phyloP scores from a whole-genome alignment of 2,113 vertebrate species.

The Menura novaehollandiae region DNA sequence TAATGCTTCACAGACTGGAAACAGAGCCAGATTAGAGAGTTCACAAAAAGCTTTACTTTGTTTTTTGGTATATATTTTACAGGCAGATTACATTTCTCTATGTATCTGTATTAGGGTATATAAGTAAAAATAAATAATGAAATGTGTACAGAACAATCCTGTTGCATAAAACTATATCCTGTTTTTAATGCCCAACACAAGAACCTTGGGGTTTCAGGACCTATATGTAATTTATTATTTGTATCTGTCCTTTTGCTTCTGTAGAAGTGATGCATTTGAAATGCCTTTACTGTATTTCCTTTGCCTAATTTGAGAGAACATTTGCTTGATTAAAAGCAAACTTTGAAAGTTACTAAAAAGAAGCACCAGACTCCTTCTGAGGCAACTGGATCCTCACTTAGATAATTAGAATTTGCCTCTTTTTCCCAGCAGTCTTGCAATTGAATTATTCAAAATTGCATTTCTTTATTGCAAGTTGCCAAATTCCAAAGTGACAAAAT shows the following conservation, averaged over 20 bases:
- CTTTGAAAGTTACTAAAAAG: background rate
- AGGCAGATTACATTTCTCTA: background rate
- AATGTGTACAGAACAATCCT: background rate
- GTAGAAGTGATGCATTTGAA: background rate
- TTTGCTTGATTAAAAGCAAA: background rate
- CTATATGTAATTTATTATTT: background rate
- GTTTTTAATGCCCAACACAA: background rate
- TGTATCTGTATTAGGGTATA: background rate
- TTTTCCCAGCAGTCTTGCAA: slow-evolving; percentile 34
- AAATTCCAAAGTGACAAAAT: slow-evolving; percentile 70
- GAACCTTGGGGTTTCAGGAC: background rate
- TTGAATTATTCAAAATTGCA: slow-evolving; percentile 55
- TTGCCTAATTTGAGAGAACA: background rate
- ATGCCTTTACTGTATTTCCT: background rate
- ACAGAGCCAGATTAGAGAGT: background rate
- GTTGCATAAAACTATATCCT: background rate
- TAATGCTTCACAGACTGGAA: background rate
- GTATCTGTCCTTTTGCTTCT: background rate
- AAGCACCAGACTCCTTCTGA: background rate
- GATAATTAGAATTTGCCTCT: background rate
- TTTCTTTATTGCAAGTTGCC: slow-evolving; percentile 53
- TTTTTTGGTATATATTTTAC: background rate
- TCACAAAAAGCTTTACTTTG: background rate
- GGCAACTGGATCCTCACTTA: background rate
- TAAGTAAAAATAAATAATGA: background rate